phyloP scores from a whole-genome alignment of 2,797 vertebrate genomes.

The Cuculus canorus region DNA sequence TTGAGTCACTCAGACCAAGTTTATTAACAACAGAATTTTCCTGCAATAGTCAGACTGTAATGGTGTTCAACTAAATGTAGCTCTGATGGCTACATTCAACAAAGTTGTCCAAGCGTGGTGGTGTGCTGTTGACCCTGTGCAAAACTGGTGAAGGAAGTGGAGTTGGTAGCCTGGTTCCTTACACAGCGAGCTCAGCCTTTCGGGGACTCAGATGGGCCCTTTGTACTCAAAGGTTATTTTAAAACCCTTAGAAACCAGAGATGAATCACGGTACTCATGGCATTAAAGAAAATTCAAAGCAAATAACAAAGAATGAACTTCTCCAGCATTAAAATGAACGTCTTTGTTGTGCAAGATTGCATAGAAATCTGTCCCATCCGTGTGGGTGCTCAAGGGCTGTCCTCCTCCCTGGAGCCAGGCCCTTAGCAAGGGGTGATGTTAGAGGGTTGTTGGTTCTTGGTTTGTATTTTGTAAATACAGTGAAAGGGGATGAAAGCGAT shows the following conservation, averaged over 20 bases:
- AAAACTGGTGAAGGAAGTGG: not conserved
- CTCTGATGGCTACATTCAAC: not conserved
- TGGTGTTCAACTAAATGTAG: accelerated
- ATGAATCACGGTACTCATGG: not conserved
- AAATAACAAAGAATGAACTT: not conserved
- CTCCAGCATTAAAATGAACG: not conserved
- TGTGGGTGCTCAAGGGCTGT: not conserved
- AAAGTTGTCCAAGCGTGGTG: accelerated
- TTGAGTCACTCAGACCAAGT: not conserved
- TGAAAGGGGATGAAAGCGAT: not conserved
- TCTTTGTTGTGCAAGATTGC: not conserved
- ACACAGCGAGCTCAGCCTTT: accelerated
- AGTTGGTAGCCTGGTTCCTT: not conserved
- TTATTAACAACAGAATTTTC: accelerated
- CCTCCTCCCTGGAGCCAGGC: not conserved
- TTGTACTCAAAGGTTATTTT: not conserved
- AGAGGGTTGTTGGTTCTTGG: not conserved
- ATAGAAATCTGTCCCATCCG: not conserved
- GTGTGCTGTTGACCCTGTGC: not conserved
- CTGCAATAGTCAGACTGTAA: accelerated
- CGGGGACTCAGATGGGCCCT: accelerated
- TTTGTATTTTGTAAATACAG: not conserved
- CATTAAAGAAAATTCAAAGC: conserved; percentile 35
- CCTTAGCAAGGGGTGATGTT: accelerated
- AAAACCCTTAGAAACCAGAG: not conserved